Base-by-base conservation (phyloP, 2,113 vertebrate genomes). In the Hydrochoerus hydrochaeris region DNA sequence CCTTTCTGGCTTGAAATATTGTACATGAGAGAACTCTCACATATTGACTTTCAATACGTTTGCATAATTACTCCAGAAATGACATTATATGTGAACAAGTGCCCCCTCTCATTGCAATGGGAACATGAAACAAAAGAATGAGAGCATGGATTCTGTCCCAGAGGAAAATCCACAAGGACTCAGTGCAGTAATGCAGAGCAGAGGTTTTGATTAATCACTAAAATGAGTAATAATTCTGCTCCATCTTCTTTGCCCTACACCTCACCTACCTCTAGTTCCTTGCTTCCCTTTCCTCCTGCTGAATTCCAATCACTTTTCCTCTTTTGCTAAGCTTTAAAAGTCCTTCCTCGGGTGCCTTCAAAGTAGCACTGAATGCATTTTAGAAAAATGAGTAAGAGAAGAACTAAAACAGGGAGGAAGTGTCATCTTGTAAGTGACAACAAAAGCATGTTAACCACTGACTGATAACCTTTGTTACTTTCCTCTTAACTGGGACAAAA, bases 1-100 rank as follows among this genome's bases (percentile, higher is more conserved):
- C 85, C 87, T 94, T 89, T 52, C 88, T 57, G 35, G 57, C 85
- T 62, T 54, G 63, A 58, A 91, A 96, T 95, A 95, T 78, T 44
- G 38, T 20, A 88, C 94, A 81, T 60, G 90, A 90, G 84, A 75
- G 32, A 91, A 90, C 38, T 84, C 77, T 57, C 93, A 96, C 46
- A 82, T 24, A 7, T 14, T 60, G 49, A 85, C 94, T 67, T 94
- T 94, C 65, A 52, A 35, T 58, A 44, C 65, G 49, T 26, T 87
- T 46, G 78, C 22, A 52, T 75, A 85, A 95, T 85, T 93, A 92
- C 92, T 92, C 85, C 0, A 4, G 96, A 88, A 94, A 77, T 60
- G 26, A 9, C 22, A 35, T 78, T 86, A 13, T 67, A 87, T 46
- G 41, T 88, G 63, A 97, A 62, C 78, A 67, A 95, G 28, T 85